A percentile compares a stretch with the other conserved stretches of the same genome.
Evolutionary conservation across 2,113 vertebrate species (phyloP).

Genomic region (Poecilia latipinna): DNA sequence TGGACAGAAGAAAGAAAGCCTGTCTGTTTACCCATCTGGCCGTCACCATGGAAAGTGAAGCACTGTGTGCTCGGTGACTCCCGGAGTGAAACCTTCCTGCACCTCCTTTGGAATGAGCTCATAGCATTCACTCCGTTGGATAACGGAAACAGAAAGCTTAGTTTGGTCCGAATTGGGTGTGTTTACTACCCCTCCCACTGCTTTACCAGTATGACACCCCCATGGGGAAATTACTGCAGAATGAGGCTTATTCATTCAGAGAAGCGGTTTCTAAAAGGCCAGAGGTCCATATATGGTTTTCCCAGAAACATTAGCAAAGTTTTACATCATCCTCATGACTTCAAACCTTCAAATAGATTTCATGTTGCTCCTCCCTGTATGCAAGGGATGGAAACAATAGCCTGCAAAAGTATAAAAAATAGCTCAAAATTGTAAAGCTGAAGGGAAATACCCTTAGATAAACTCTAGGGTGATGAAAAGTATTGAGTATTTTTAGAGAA

Average conservation of each 20-base stretch:
- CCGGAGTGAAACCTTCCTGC: conserved; percentile 67
- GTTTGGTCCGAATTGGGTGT: conserved; percentile 55
- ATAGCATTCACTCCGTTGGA: conserved; percentile 61
- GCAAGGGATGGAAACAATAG: too few relatives aligned
- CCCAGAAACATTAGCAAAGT: conserved; percentile 23
- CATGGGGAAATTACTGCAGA: conserved; percentile 62
- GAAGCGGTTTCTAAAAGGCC: conserved; percentile 37
- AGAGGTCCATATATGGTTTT: neutral
- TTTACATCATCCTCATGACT: conserved; percentile 50
- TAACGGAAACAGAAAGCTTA: conserved; percentile 58
- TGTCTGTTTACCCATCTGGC: conserved; percentile 77
- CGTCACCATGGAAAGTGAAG: conserved; percentile 72
- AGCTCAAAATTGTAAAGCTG: too few relatives aligned
- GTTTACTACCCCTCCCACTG: conserved; percentile 65
- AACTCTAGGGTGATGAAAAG: neutral
- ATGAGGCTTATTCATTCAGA: conserved; percentile 69
- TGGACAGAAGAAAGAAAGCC: conserved; percentile 76
- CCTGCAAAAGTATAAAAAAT: too few relatives aligned
- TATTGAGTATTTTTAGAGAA: neutral
- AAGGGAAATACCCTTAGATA: too few relatives aligned
- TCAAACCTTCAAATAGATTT: too few relatives aligned
- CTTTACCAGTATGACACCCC: conserved; percentile 68
- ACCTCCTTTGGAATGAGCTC: conserved; percentile 70
- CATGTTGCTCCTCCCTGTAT: too few relatives aligned
- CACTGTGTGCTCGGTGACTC: conserved; percentile 72